These are phyloP conservation scores for Enchytraeus crypticus DNA, from an alignment of 2,888 invertebrate genomes.

Conservation along the genomic window DNA sequence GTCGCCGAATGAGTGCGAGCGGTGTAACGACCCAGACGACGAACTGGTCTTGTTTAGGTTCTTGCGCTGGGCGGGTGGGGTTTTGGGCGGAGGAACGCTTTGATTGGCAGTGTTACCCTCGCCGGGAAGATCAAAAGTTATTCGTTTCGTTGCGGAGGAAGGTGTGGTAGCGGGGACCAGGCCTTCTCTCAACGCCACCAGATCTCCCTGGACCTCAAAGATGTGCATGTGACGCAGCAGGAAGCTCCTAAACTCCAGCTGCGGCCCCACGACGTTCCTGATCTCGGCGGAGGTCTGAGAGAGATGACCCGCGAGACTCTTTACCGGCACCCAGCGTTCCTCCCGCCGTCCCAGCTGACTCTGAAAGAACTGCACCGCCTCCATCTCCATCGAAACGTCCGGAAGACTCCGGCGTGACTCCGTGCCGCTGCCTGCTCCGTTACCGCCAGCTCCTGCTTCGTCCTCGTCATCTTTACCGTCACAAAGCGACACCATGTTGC, in stretches of 20 bases:
- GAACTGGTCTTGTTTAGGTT: constrained; percentile 11
- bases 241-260: constrained; percentile 45
- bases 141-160: constrained; percentile 6
- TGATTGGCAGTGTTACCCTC: not conserved
- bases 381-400: constrained; percentile 60
- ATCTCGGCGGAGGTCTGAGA: constrained; percentile 69
- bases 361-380: constrained; percentile 95
- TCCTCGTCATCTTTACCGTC: constrained; percentile 22
- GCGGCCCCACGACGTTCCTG: constrained; percentile 42
- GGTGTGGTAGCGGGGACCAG: constrained; percentile 22
- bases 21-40: constrained; percentile 10
- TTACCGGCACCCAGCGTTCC: constrained; percentile 90
- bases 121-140: constrained; percentile 14
- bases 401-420: constrained; percentile 24
- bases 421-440: constrained; percentile 3
- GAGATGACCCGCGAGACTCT: constrained; percentile 88
- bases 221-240: constrained; percentile 46
- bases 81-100: constrained; percentile 19
- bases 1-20: constrained; percentile 19
- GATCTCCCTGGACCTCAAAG: constrained; percentile 47
- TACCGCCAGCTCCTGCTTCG: constrained; percentile 10
- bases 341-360: constrained; percentile 88
- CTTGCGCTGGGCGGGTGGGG: constrained; percentile 23
- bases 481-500: constrained; percentile 29
- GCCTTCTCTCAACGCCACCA: constrained; percentile 40